Percentiles rank a stretch among this genome's conserved stretches.
These are phyloP conservation scores for Hydropsyche betteni DNA, from an alignment of 2,888 invertebrate species.

Conservation along the genomic window DNA sequence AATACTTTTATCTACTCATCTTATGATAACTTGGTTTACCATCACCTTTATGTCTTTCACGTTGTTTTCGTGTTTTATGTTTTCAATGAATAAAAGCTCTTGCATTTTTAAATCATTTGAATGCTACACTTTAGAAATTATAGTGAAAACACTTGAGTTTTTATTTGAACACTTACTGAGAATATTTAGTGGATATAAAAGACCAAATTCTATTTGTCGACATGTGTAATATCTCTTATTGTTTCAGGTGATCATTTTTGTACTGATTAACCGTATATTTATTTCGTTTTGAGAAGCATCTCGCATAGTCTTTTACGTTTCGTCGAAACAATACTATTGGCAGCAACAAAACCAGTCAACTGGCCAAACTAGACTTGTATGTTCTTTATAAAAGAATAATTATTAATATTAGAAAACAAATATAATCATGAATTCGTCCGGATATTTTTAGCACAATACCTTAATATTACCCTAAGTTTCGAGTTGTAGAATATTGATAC, in stretches of 20 bases:
- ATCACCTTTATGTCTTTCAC: not conserved
- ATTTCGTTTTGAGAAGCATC: not conserved
- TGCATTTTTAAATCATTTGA: conserved; percentile 29
- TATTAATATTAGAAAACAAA: conserved; percentile 50
- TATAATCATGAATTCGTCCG: conserved; percentile 52
- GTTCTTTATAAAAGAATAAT: conserved; percentile 48
- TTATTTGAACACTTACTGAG: no score
- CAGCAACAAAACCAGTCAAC: conserved; percentile 13
- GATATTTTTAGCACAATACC: conserved; percentile 52
- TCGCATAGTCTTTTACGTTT: not conserved
- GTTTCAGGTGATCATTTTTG: not conserved
- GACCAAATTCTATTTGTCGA: conserved; percentile 16
- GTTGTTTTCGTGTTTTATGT: no score
- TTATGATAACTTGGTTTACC: conserved; percentile 23
- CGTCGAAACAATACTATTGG: no score
- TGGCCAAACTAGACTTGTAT: conserved; percentile 31
- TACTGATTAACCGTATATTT: not conserved
- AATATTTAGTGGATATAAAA: not conserved
- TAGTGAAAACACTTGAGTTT: not conserved
- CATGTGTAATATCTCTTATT: not conserved
- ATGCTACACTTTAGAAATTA: conserved; percentile 22
- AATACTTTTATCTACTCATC: conserved; percentile 23
- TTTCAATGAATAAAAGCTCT: not conserved
- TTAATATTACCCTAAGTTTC: conserved; percentile 52
- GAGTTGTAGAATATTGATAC: conserved; percentile 48